Evolutionary conservation across 2,797 vertebrate genomes (phyloP).

Genomic region (Pipistrellus kuhlii): DNA sequence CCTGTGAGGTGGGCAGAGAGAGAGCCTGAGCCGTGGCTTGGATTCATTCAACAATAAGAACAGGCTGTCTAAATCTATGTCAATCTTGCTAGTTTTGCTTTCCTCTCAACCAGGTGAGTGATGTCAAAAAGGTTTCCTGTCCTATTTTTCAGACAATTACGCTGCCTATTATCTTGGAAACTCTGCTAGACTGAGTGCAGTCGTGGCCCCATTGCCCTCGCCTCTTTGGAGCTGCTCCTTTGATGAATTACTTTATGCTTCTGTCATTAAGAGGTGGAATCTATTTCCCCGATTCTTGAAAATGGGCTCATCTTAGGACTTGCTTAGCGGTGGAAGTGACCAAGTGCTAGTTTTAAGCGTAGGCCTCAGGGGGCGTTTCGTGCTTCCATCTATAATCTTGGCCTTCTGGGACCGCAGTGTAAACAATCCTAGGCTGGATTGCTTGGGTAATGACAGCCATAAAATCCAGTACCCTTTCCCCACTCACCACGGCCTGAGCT

Average conservation of each 20-base stretch:
- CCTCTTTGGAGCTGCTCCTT: neutral
- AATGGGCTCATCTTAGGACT: neutral
- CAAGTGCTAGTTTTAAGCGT: neutral
- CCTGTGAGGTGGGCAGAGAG: neutral
- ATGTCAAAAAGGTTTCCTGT: neutral
- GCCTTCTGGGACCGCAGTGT: neutral
- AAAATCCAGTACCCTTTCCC: neutral
- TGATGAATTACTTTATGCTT: neutral
- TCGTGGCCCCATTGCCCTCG: neutral
- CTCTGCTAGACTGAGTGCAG: neutral
- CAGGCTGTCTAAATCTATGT: neutral
- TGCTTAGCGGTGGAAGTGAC: neutral
- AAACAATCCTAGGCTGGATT: neutral
- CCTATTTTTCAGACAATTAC: neutral
- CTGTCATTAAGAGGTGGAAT: neutral
- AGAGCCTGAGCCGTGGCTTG: neutral
- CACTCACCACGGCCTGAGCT: neutral
- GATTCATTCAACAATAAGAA: neutral
- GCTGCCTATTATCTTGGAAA: neutral
- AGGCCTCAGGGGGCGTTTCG: neutral
- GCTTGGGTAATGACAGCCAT: neutral
- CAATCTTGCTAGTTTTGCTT: neutral
- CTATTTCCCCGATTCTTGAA: neutral
- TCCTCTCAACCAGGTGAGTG: neutral
- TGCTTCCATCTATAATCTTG: neutral